phyloP scores from a whole-genome alignment of 2,888 invertebrate genomes.

The Heteropelma amictum region DNA sequence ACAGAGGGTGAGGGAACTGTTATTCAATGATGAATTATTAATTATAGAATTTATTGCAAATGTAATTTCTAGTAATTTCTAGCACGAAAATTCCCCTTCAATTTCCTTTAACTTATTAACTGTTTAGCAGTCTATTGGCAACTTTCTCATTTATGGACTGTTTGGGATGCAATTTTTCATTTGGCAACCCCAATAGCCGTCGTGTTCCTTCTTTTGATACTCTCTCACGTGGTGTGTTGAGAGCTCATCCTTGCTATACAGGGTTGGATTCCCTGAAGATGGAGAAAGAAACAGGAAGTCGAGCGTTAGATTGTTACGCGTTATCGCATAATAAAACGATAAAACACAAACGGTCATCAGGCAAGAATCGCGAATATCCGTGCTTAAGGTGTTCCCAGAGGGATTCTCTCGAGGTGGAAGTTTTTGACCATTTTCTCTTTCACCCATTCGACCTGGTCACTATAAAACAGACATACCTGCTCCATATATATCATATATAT shows the following conservation, averaged over 20 bases:
- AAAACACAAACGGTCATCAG: conserved; percentile 46
- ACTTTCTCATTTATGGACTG: too few species aligned
- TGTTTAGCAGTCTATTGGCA: too few species aligned
- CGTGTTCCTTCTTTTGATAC: too few species aligned
- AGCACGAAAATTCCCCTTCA: too few species aligned
- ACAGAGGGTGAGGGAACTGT: too few species aligned
- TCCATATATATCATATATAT: too few species aligned
- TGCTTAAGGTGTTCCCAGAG: conserved; percentile 32
- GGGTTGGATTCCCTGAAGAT: neutral
- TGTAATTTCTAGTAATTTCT: too few species aligned
- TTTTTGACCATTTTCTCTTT: conserved; percentile 11
- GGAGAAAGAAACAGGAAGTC: conserved; percentile 8
- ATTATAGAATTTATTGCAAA: too few species aligned
- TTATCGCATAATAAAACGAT: conserved; percentile 54
- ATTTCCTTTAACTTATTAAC: too few species aligned
- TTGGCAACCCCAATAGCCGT: neutral
- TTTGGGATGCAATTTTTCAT: too few species aligned
- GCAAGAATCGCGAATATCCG: neutral
- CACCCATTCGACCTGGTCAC: neutral
- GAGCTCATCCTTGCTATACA: neutral
- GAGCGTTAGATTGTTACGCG: conserved; percentile 51
- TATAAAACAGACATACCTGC: too few species aligned
- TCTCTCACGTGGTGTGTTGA: neutral
- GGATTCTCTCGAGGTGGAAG: conserved; percentile 7
- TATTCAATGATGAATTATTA: too few species aligned